A percentile compares a stretch with the other conserved stretches of the same genome.
These are phyloP conservation scores for Prunella fulvescens DNA, from an alignment of 2,113 vertebrate genomes.

Conservation along the genomic window DNA sequence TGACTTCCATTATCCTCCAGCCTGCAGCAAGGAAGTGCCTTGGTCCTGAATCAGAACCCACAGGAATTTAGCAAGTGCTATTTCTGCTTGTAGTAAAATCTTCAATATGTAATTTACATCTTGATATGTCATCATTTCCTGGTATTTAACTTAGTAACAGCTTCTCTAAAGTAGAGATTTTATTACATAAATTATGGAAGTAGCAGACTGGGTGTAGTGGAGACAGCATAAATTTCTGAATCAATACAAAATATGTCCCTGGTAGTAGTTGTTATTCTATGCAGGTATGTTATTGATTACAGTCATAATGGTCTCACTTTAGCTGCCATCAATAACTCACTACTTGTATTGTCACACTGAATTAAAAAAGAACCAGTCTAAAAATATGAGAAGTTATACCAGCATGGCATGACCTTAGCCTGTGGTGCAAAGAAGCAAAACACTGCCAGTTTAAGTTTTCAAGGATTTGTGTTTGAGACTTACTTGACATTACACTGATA, in stretches of 20 bases:
- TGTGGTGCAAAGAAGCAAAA: background rate
- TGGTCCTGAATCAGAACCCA: conserved; percentile 42
- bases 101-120: conserved; percentile 55
- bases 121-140: conserved; percentile 55
- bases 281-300: conserved; percentile 66
- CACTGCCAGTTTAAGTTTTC: background rate
- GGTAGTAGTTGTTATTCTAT: conserved; percentile 39
- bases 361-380: conserved; percentile 25
- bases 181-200: conserved; percentile 56
- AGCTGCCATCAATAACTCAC: conserved; percentile 47
- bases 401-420: background rate
- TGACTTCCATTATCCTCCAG: conserved; percentile 19
- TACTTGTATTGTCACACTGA: conserved; percentile 6
- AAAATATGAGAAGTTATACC: background rate
- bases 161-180: conserved; percentile 37
- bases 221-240: conserved; percentile 45
- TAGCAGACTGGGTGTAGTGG: background rate
- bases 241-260: conserved; percentile 48
- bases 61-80: conserved; percentile 39
- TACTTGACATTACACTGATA: background rate
- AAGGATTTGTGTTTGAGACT: background rate
- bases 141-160: conserved; percentile 57
- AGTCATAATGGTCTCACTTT: conserved; percentile 48
- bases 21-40: conserved; percentile 25
- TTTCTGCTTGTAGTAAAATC: conserved; percentile 55